Evolutionary conservation across 2,888 invertebrate species (phyloP).

Genomic region (Cephalotes varians): DNA sequence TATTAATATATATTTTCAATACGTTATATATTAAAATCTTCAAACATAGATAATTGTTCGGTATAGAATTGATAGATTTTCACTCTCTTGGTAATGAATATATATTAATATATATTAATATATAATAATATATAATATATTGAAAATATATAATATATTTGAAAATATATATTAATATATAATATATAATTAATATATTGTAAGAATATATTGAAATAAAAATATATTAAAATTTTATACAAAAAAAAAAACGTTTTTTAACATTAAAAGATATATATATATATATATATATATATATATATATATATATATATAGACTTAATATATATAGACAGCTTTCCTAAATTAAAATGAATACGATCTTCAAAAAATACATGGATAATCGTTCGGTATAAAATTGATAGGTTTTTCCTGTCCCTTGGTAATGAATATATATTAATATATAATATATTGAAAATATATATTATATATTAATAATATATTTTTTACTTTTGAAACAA

Average conservation of each 20-base stretch:
- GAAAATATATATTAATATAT: no score
- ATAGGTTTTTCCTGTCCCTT: constrained; percentile 20
- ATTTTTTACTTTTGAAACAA: background rate
- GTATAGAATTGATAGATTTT: constrained; percentile 4
- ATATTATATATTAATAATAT: no score
- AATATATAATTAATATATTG: no score
- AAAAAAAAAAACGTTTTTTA: background rate
- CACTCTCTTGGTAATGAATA: constrained; percentile 22
- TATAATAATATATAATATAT: background rate
- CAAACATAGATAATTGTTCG: background rate
- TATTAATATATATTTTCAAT: no score
- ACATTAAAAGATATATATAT: no score
- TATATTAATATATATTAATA: no score
- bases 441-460: background rate
- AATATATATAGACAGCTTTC: background rate
- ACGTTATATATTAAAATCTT: no score
- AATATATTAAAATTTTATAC: background rate
- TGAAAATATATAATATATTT: no score
- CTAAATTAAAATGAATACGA: constrained; percentile 17
- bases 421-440: constrained; percentile 30
- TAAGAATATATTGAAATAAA: no score
- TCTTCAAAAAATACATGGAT: background rate
- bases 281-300: no score
- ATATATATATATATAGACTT: no score
- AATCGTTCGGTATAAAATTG: background rate